Conservation (phyloP, 2,113 vertebrate species). For the Lanius ludovicianus region DNA sequence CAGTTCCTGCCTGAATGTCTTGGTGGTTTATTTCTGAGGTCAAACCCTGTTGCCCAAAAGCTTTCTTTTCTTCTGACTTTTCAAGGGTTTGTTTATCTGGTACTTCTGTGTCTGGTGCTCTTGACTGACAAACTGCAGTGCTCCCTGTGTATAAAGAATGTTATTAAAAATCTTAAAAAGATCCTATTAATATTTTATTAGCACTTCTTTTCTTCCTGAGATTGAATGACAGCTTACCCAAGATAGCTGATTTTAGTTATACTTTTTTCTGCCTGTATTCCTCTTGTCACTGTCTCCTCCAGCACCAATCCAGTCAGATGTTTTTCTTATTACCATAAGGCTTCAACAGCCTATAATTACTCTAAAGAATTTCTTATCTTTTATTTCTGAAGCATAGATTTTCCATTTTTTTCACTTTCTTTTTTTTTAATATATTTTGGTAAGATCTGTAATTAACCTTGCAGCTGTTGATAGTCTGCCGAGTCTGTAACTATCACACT, state of each 20-base stretch:
- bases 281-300: constrained; percentile 78
- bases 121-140: constrained; percentile 64
- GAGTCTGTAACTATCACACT: constrained; percentile 6
- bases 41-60: neutral
- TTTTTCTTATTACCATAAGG: constrained; percentile 75
- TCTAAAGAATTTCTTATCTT: constrained; percentile 76
- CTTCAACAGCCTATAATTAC: constrained; percentile 75
- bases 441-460: constrained; percentile 69
- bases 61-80: neutral
- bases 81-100: neutral
- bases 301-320: constrained; percentile 84
- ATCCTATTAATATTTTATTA: constrained; percentile 97
- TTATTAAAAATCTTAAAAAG: constrained; percentile 80
- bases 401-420: neutral
- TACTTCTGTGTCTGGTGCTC: constrained; percentile 48
- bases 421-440: neutral
- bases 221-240: constrained; percentile 86
- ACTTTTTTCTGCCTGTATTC: constrained; percentile 78
- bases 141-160: constrained; percentile 77
- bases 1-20: neutral
- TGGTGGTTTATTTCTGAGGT: constrained; percentile 1
- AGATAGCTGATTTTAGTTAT: constrained; percentile 90
- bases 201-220: constrained; percentile 83
- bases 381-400: constrained; percentile 71
- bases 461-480: constrained; percentile 65